Conservation (phyloP, 1,140 invertebrate genomes). For the Parasteatoda tepidariorum region DNA sequence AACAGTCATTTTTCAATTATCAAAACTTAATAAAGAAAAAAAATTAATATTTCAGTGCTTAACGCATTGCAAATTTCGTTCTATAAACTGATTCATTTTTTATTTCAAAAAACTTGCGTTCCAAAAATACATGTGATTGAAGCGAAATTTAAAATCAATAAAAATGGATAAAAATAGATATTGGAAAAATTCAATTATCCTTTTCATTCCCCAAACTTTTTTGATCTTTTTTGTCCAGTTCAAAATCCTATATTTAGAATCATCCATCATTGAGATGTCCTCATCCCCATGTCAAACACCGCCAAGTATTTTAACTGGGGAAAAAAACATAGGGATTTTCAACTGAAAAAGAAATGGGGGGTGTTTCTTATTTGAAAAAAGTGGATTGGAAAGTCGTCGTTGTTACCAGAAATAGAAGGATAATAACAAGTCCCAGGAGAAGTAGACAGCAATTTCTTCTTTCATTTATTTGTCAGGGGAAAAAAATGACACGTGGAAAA, state of each 20-base stretch:
- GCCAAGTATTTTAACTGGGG: background rate
- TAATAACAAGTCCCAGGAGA: background rate
- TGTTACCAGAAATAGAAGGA: background rate
- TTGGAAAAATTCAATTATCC: no score
- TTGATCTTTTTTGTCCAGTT: background rate
- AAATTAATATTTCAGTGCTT: no score
- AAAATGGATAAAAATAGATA: no score
- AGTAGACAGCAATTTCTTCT: background rate
- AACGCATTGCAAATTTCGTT: no score
- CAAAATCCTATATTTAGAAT: constrained; percentile 4
- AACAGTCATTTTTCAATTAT: no score
- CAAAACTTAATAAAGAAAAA: no score
- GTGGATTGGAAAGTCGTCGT: background rate
- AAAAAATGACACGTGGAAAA: background rate
- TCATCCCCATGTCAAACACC: background rate
- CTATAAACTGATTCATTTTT: no score
- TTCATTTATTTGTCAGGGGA: background rate
- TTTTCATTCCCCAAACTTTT: background rate
- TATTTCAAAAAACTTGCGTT: no score
- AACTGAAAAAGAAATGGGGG: background rate
- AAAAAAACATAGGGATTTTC: background rate
- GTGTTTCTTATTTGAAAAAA: background rate
- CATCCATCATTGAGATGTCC: constrained; percentile 2
- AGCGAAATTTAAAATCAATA: no score
- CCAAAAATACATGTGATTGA: no score